Base-by-base conservation (phyloP, 2,888 invertebrate genomes). In the Acrocera orbiculus region DNA sequence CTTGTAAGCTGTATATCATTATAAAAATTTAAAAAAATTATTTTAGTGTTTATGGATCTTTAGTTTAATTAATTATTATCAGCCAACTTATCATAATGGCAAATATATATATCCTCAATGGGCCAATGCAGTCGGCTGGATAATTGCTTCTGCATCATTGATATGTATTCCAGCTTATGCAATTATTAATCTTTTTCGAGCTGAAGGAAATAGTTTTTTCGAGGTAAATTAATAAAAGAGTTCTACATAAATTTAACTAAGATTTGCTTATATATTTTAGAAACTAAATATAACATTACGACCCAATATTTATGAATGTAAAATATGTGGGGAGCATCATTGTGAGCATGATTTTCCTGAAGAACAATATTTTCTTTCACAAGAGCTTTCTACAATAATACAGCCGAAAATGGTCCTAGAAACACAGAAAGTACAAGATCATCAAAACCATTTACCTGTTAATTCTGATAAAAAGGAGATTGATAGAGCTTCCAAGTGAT, bases 71-170 rank as follows among this genome's bases (percentile, higher is more conserved):
- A 86, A 87, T 60, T 89, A 89, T 56, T 74, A 77, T 46, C 77
- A 81, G 28, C 83, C 87, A 8, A 77, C 76, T 19, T 85, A 87
- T 55, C 76, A 80, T 44, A 81, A 81, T 47, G 82, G 80, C 38
- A 65, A 66, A 35, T 80, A 81, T 49, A 61, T 62, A 32, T 90
- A 85, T 56, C 89, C 90, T 0, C 61, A 64, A 36, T 89, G 89
- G 87, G 82, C 85, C 16, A 78, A 82, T 47, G 74, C 69, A 11
- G 62, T 90, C 32, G 90, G 90, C 27, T 90, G 90, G 90, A 64
- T 72, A 45, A 78, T 89, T 41, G 79, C 87, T 2, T 76, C 79
- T 9, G 60, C 81, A 24, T 87, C 87, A 1, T 66, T 90, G 38
- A 58, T 82, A 19, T 86, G 86, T 57, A 83, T 92, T 53, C 90